These are phyloP conservation scores for Eurystomus glaucurus DNA, from an alignment of 2,797 vertebrate species.

Conservation along the genomic window DNA sequence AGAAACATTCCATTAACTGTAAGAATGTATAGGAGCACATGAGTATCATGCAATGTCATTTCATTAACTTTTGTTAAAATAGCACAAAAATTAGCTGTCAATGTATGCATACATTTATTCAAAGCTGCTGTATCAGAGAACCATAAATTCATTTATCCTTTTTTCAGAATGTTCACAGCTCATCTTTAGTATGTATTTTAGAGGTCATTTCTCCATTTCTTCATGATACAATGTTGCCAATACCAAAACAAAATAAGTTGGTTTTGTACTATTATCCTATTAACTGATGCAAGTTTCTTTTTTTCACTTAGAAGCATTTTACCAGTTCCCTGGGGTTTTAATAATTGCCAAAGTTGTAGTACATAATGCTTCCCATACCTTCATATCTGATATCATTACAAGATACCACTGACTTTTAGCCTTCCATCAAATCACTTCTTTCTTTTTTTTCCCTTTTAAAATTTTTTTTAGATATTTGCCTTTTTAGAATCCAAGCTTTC, in stretches of 20 bases:
- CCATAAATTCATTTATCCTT: neutral
- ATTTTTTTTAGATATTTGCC: neutral
- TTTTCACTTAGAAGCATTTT: neutral
- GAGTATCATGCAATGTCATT: neutral
- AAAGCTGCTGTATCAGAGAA: neutral
- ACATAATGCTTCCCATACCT: accelerated
- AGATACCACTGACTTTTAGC: neutral
- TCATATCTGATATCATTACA: neutral
- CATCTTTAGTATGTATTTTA: neutral
- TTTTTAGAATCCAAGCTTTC: neutral
- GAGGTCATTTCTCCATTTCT: neutral
- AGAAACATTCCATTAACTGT: neutral
- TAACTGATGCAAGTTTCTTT: neutral
- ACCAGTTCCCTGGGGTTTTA: neutral
- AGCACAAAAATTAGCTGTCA: neutral
- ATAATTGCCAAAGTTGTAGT: neutral
- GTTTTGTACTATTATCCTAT: neutral
- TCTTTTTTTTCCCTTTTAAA: too few relatives aligned
- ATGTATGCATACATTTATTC: neutral
- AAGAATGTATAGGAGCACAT: neutral
- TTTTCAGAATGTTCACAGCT: neutral
- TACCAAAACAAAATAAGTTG: neutral
- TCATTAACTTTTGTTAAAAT: neutral
- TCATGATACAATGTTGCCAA: neutral
- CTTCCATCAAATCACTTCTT: accelerated